Evolutionary conservation across 2,113 vertebrate species (phyloP), one percentile per base, ranked within the genome.

Genomic region (Microtus pennsylvanicus): DNA sequence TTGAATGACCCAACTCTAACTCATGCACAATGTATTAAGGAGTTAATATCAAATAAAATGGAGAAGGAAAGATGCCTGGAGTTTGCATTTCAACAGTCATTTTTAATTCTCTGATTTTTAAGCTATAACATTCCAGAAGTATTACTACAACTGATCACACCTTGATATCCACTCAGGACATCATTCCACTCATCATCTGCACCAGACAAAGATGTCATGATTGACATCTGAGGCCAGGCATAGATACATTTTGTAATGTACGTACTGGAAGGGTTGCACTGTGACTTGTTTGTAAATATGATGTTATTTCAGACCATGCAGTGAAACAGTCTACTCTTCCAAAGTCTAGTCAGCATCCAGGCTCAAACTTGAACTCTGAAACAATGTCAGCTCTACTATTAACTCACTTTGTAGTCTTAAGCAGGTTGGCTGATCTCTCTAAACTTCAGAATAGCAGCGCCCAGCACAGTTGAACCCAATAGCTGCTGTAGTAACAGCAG

Each of bases 41-140:
- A 85, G 38, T 74, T 95, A 88, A 58, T 14, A 65, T 80, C 72
- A 94, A 93, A 93, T 81, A 76, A 86, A 94, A 80, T 70, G 55
- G 22, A 87, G 13, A 33, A 61, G 19, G 52, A 86, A 92, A 21
- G 3, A 77, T 50, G 67, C 1, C 3, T 82, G 55, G 10, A 67
- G 28, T 91, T 95, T 85, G 67, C 13, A 95, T 90, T 92, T 96
- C 47, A 88, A 42, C 21, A 38, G 70, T 74, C 65, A 86, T 77
- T 89, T 47, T 63, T 6, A 96, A 85, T 58, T 72, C 14, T 94
- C 72, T 38, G 47, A 33, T 65, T 81, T 90, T 75, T 87, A 86
- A 3, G 12, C 63, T 74, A 47, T 45, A 70, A 63, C 90, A 10
- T 63, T 86, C 75, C 38, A 90, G 12, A 85, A 33, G 5, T 50